These are phyloP conservation scores for Cetonia aurata DNA, from an alignment of 2,888 invertebrate genomes.

Conservation along the genomic window DNA sequence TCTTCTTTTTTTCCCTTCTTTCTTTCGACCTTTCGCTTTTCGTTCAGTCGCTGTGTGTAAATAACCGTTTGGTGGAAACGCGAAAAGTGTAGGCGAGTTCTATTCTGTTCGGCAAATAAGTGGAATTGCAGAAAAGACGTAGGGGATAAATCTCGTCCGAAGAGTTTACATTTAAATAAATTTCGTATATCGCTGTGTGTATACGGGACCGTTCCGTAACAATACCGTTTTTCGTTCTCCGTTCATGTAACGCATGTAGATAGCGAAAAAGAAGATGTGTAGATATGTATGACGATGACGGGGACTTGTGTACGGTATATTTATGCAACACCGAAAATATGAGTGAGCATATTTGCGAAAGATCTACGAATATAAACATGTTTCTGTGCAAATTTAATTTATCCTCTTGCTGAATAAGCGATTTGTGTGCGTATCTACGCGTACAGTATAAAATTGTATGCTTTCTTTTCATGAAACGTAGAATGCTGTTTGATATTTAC, in stretches of 20 bases:
- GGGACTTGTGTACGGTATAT: not conserved
- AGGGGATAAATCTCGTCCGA: slow-evolving; percentile 16
- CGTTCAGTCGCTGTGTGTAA: not conserved
- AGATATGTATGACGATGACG: not conserved
- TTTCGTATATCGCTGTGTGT: not conserved
- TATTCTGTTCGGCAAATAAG: slow-evolving; percentile 30
- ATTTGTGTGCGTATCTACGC: not conserved
- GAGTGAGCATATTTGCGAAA: slow-evolving; percentile 4
- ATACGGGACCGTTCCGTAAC: slow-evolving; percentile 12
- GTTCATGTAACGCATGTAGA: no score
- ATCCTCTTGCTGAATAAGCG: slow-evolving; percentile 12
- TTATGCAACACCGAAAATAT: slow-evolving; percentile 7
- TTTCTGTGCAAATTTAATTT: slow-evolving; percentile 28
- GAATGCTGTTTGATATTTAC: no score
- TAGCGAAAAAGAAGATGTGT: not conserved
- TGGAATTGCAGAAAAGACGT: slow-evolving; percentile 26
- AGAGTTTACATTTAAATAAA: slow-evolving; percentile 38
- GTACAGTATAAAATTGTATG: no score
- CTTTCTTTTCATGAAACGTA: no score
- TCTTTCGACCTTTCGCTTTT: slow-evolving; percentile 7
- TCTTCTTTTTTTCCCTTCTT: not conserved
- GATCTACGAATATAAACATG: slow-evolving; percentile 3
- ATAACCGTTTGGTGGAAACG: slow-evolving; percentile 13
- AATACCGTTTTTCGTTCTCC: slow-evolving; percentile 3
- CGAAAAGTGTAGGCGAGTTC: slow-evolving; percentile 12